Conservation (phyloP, 2,113 vertebrate species). For the Epinephelus cyanopodus region DNA sequence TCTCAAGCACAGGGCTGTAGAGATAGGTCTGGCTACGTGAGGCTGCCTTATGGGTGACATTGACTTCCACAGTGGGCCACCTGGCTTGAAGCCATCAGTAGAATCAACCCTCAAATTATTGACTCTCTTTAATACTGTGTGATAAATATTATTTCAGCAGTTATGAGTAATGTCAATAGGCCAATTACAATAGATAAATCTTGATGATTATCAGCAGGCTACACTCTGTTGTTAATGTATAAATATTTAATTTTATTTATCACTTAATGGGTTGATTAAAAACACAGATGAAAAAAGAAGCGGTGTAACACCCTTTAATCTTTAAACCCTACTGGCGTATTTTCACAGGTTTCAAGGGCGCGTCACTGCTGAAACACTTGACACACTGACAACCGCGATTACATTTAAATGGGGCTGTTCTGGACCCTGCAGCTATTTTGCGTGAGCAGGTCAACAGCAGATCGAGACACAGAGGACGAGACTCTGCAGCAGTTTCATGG, state of each 20-base stretch:
- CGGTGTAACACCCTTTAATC: neutral
- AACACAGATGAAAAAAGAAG: neutral
- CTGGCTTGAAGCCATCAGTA: neutral
- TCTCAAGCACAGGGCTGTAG: no score
- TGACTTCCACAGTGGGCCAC: no score
- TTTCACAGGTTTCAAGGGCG: neutral
- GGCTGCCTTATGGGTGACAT: neutral
- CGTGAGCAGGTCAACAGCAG: neutral
- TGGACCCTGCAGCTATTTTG: neutral
- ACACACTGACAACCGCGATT: neutral
- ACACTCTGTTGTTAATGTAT: neutral
- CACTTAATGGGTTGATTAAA: neutral
- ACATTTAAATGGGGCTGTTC: neutral
- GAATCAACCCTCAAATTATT: neutral
- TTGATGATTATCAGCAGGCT: neutral
- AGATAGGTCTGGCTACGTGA: no score
- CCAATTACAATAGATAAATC: neutral
- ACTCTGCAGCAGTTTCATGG: neutral
- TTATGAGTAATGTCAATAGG: neutral
- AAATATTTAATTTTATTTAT: neutral
- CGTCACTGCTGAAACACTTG: neutral
- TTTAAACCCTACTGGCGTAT: neutral
- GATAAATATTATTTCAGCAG: neutral
- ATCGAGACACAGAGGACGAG: neutral
- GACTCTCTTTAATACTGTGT: neutral